Base-by-base conservation (phyloP, 37 sponge, comb jelly and placozoan genomes). In the Ianthella basta region DNA sequence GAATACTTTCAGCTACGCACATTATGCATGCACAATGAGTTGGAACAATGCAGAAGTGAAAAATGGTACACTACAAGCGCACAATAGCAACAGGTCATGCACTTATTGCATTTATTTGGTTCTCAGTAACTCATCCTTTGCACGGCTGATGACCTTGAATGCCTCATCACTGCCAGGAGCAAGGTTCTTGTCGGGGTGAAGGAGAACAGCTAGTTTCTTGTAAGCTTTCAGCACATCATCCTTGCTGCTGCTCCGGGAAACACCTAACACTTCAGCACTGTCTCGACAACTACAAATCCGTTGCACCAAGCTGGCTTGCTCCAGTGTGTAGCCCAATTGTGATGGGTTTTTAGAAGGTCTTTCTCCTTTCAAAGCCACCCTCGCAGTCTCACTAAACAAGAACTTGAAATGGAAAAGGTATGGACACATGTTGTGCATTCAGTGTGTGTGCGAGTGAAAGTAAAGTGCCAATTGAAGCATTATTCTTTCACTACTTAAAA, bases 91-190 rank as follows among this genome's bases (percentile, higher is more conserved):
- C 8, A 44, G 50, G 50, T 10, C 50, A 44, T 8, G 8, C 50
- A 44, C 8, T 3, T 44, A 44, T 10, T 3, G 50, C 8, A 8
- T 3, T 44, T 81, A 82, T 82, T 54, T 72, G 0, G 39, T 81
- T 65, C 38, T 88, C 27, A 94, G 68, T 6, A 95, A 55, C 6
- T 88, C 88, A 54, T 88, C 95, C 64, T 84, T 91, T 18, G 97
- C 97, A 59, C 65, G 69, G 21, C 83, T 83, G 6, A 98, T 59
- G 2, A 60, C 32, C 79, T 96, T 98, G 83, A 98, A 98, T 12
- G 99, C 99, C 39, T 98, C 99, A 2, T 90, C 95, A 83, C 95
- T 92, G 0, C 97, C 99, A 33, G 98, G 98, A 15, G 94, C 95
- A 25, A 78, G 53, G 77, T 94, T 94, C 80, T 96, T 98, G 80